These are phyloP conservation scores for Noctuana brunneofusca DNA, from an alignment of 2,888 invertebrate genomes.

Conservation along the genomic window DNA sequence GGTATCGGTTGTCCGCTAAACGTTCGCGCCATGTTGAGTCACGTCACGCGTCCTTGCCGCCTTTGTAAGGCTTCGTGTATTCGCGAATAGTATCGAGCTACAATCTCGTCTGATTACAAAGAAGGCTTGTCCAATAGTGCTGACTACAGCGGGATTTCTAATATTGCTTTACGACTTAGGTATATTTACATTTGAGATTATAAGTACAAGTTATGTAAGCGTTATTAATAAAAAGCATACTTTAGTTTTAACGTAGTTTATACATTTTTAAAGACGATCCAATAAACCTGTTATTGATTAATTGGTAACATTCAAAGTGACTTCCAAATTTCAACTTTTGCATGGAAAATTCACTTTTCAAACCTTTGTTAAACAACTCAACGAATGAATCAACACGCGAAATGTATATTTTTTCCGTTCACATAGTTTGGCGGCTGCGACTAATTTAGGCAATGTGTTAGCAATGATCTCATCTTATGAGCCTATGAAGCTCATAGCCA, in stretches of 20 bases:
- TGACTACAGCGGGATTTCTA: too few species aligned
- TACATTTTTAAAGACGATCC: too few species aligned
- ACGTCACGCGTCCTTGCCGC: conserved; percentile 61
- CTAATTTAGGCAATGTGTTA: conserved; percentile 24
- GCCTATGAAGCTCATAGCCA: background rate
- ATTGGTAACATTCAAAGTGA: too few species aligned
- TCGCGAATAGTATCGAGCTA: conserved; percentile 36
- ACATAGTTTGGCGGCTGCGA: conserved; percentile 19
- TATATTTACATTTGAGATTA: too few species aligned
- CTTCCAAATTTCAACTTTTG: background rate
- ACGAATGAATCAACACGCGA: conserved; percentile 6
- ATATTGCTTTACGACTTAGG: too few species aligned
- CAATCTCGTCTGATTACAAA: conserved; percentile 38
- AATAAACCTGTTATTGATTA: too few species aligned
- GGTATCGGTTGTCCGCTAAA: conserved; percentile 38
- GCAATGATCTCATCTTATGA: conserved; percentile 21
- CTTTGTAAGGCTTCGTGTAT: conserved; percentile 41
- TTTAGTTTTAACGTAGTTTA: too few species aligned
- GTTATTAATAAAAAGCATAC: too few species aligned
- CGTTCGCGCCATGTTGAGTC: conserved; percentile 56
- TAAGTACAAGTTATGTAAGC: too few species aligned
- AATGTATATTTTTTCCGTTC: conserved; percentile 4
- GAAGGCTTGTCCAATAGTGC: conserved; percentile 28
- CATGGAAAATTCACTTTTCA: background rate
- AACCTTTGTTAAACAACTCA: background rate